Conservation (phyloP, 1,140 invertebrate species). For the Solenopsis invicta region DNA sequence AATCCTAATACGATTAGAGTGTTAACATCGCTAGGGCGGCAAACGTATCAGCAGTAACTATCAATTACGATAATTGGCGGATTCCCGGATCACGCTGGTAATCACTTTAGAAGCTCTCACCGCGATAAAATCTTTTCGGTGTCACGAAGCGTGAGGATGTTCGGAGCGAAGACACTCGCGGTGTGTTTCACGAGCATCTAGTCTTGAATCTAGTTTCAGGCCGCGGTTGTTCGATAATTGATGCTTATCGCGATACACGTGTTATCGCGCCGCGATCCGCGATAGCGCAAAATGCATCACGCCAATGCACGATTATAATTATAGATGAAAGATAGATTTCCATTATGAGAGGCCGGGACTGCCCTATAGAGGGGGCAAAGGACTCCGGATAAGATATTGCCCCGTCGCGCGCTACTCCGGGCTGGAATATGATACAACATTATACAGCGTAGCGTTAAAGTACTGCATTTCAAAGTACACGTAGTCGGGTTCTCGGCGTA, state of each 20-base stretch:
- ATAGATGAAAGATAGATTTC: conserved; percentile 71
- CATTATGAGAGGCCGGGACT: conserved; percentile 38
- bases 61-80: conserved; percentile 47
- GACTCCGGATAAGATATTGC: conserved; percentile 30
- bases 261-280: conserved; percentile 56
- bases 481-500: conserved; percentile 26
- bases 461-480: conserved; percentile 48
- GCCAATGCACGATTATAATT: conserved; percentile 70
- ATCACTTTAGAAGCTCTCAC: conserved; percentile 58
- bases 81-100: conserved; percentile 15
- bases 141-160: conserved; percentile 25
- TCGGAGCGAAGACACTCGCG: conserved; percentile 21
- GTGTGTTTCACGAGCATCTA: conserved; percentile 31
- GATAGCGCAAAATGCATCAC: conserved; percentile 60
- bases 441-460: conserved; percentile 47
- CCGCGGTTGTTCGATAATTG: not conserved
- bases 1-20: conserved; percentile 11
- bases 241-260: conserved; percentile 57
- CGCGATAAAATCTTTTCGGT: conserved; percentile 57
- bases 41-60: conserved; percentile 38
- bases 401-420: conserved; percentile 11
- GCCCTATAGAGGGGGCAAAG: not conserved
- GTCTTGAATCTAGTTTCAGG: conserved; percentile 36
- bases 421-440: conserved; percentile 43
- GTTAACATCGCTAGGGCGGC: conserved; percentile 2